These are phyloP conservation scores for Beroe forskalii DNA, from an alignment of 37 sponge, comb jelly and placozoan genomes.

Conservation along the genomic window DNA sequence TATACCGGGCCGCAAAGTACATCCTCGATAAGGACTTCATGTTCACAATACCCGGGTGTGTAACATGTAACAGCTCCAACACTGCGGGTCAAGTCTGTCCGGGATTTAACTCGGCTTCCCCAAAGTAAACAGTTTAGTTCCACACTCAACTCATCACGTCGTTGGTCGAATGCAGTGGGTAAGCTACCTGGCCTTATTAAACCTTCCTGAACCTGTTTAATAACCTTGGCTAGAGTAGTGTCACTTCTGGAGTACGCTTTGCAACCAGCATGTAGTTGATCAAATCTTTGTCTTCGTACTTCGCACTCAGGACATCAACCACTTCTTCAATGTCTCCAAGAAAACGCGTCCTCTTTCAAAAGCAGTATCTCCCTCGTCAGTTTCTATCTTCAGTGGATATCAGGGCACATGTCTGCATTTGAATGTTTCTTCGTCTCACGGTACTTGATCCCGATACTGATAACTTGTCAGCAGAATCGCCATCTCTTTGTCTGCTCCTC, in stretches of 20 bases:
- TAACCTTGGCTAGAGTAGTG: slow-evolving; percentile 25
- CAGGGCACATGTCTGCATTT: slow-evolving; percentile 69
- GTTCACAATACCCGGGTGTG: slow-evolving; percentile 52
- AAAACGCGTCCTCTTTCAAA: no score
- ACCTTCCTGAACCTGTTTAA: neutral
- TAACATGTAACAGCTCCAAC: slow-evolving; percentile 48
- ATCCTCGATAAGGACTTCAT: neutral
- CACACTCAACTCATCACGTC: slow-evolving; percentile 29
- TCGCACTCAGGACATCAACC: neutral
- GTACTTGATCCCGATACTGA: slow-evolving; percentile 66
- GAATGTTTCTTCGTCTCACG: slow-evolving; percentile 46
- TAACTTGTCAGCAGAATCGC: slow-evolving; percentile 65
- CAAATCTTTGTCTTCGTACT: neutral
- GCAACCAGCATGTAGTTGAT: neutral
- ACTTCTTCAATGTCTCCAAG: neutral
- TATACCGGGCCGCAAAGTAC: slow-evolving; percentile 10
- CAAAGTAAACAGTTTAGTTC: slow-evolving; percentile 56
- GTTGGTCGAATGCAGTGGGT: neutral
- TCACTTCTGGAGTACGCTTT: neutral
- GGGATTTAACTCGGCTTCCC: slow-evolving; percentile 64
- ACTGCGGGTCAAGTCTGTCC: neutral
- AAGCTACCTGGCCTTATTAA: neutral
- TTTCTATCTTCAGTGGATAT: neutral
- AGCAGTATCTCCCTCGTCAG: neutral
- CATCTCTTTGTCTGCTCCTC: slow-evolving; percentile 66